These are phyloP conservation scores for Oncorhynchus keta DNA, from an alignment of 2,113 vertebrate genomes.

Conservation along the genomic window DNA sequence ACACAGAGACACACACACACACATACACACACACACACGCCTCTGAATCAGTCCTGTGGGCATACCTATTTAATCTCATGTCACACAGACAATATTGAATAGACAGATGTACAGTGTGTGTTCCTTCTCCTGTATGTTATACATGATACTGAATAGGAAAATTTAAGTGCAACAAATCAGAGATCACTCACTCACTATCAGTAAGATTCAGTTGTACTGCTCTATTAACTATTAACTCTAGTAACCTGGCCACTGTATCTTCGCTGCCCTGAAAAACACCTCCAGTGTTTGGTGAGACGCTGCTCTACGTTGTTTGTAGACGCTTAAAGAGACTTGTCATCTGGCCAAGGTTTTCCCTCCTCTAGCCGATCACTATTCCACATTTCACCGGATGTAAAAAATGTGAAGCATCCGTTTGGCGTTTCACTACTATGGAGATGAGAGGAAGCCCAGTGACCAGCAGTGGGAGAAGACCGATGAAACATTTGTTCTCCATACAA, in stretches of 20 bases:
- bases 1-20: not conserved
- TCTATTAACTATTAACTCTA: slow-evolving; percentile 11
- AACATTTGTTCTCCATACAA: no score
- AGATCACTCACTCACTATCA: slow-evolving; percentile 12
- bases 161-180: not conserved
- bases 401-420: no score
- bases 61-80: not conserved
- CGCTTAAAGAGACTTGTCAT: slow-evolving; percentile 60
- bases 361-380: not conserved
- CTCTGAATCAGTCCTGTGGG: not conserved
- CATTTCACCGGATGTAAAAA: no score
- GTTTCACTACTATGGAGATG: no score
- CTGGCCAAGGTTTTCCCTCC: slow-evolving; percentile 25
- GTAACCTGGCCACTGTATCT: slow-evolving; percentile 49
- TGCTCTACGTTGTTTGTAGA: slow-evolving; percentile 46
- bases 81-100: not conserved
- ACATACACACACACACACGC: not conserved
- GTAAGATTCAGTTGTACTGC: not conserved
- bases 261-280: slow-evolving; percentile 51
- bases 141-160: no score
- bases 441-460: no score
- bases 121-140: no score
- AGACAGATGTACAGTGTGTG: not conserved
- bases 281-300: slow-evolving; percentile 16
- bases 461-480: no score